Evolutionary conservation across 1,140 invertebrate genomes (phyloP).

Genomic region (Papilio glaucus): DNA sequence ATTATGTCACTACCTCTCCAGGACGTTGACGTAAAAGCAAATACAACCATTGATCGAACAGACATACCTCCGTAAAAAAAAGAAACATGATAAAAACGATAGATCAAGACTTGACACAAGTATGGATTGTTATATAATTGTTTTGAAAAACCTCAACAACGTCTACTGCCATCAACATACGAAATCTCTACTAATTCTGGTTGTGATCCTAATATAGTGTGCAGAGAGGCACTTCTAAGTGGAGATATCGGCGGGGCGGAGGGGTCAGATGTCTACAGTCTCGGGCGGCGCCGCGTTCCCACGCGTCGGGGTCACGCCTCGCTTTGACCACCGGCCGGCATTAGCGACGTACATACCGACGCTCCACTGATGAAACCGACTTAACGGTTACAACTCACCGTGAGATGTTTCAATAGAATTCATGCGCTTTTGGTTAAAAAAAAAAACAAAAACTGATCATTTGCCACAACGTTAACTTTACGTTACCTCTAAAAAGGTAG

Average conservation of each 20-base stretch:
- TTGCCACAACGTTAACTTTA: background rate
- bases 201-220: background rate
- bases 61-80: background rate
- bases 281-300: conserved; percentile 24
- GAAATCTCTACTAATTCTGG: too few species aligned
- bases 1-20: background rate
- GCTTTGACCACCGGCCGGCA: conserved; percentile 29
- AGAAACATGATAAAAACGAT: too few species aligned
- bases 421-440: background rate
- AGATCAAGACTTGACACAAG: too few species aligned
- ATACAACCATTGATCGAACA: too few species aligned
- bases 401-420: conserved; percentile 19
- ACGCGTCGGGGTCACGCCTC: conserved; percentile 26
- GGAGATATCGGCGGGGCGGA: background rate
- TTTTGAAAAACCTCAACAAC: too few species aligned
- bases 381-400: conserved; percentile 23
- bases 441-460: background rate
- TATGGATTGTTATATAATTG: too few species aligned
- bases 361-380: conserved; percentile 18
- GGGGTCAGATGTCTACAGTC: background rate
- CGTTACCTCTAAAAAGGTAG: too few species aligned
- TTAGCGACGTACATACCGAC: conserved; percentile 13
- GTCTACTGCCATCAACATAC: too few species aligned
- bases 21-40: background rate
- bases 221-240: background rate